Evolutionary conservation across 37 sponge, comb jelly and placozoan genomes (phyloP), one percentile per base, ranked within the genome.

Genomic region (Crambe crambe): DNA sequence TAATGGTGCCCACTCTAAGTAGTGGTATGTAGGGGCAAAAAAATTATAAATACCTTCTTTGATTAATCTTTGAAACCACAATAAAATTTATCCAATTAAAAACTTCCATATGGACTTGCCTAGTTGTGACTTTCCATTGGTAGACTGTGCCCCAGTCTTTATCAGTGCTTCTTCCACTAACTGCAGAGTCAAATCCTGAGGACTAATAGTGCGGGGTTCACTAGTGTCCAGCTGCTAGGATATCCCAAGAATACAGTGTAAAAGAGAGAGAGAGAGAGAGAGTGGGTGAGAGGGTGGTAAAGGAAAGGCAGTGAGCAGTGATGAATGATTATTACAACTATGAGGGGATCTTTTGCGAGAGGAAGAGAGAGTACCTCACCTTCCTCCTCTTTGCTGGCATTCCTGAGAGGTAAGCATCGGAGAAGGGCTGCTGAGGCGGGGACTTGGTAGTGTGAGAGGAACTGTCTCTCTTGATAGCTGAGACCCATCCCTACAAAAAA

Each of bases 351-450:
- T 6, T 35, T 31, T 4, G 70, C 70, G 29, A 31, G 39, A 21
- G 29, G 22, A 4, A 25, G n/a, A 60, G n/a, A 60, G 5, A 43
- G 4, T 6, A n/a, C 29, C 76, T 17, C 30, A 88, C 88, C 83
- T 88, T 88, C 66, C 88, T 76, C 29, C 62, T 88, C 73, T 88
- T 88, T 77, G 83, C 31, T 8, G 90, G 90, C 86, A 89, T 84
- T 10, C 63, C 75, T 4, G 86, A 64, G 64, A 85, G 73, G 56
- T 84, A 89, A 51, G 90, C 86, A 44, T 78, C 81, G 58, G 84
- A 80, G 65, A 56, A 78, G 25, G 90, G 90, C 74, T 29, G 54
- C 74, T 73, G 74, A 29, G 74, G 74, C 15, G 32, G 30, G 1
- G n/a, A 56, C 32, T 27, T 32, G 2, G 1, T 41, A 27, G 72